phyloP scores from a whole-genome alignment of 2,113 vertebrate genomes.

The Athene cunicularia region DNA sequence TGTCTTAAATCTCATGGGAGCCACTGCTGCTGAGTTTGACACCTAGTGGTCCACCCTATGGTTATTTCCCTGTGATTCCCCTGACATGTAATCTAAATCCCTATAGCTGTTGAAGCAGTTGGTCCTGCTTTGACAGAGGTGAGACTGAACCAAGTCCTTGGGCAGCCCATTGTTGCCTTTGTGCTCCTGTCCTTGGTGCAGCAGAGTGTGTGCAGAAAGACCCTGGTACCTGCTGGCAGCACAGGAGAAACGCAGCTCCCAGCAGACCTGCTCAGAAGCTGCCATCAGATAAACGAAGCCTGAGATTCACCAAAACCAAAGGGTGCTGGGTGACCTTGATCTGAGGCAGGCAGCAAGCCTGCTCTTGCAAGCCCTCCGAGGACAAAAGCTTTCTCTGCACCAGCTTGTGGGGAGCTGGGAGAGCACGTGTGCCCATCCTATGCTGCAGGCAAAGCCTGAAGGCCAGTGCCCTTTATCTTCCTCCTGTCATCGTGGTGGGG shows the following conservation, averaged over 20 bases:
- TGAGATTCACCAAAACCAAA: neutral
- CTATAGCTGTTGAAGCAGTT: neutral
- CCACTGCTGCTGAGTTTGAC: neutral
- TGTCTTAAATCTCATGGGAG: neutral
- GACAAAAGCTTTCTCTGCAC: neutral
- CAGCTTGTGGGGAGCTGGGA: neutral
- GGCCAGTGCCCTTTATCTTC: neutral
- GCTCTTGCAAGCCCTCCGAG: neutral
- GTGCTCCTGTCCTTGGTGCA: neutral
- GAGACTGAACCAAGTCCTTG: neutral
- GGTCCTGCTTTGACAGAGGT: neutral
- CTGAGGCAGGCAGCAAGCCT: neutral
- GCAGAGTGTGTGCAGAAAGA: neutral
- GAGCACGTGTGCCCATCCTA: accelerated
- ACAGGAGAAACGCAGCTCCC: accelerated
- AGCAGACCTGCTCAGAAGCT: neutral
- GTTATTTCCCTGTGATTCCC: neutral
- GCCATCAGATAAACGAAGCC: neutral
- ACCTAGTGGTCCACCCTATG: neutral
- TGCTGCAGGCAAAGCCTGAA: neutral
- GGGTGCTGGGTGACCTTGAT: neutral
- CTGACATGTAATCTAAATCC: neutral
- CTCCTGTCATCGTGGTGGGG: accelerated
- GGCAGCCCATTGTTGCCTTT: neutral
- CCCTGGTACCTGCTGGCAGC: neutral